Conservation (phyloP, 2,888 invertebrate genomes). For the Andrena marginata region DNA sequence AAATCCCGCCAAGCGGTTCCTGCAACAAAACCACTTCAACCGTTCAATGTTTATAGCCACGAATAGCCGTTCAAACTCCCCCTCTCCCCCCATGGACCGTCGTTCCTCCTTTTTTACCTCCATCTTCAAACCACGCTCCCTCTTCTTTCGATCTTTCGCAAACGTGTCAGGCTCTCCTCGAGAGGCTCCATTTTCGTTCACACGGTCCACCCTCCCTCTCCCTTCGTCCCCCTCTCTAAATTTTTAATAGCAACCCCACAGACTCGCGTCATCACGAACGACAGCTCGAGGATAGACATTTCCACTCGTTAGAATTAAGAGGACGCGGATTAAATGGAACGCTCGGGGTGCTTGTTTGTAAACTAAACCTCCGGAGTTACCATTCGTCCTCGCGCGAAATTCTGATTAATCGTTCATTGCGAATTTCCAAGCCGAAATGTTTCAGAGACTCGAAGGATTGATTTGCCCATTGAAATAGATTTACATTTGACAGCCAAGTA, state of each 20-base stretch:
- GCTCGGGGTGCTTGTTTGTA: constrained; percentile 5
- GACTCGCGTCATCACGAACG: constrained; percentile 11
- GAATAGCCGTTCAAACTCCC: constrained; percentile 6
- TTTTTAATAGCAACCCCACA: background rate
- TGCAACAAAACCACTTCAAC: constrained; percentile 15
- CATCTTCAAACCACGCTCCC: too few relatives aligned
- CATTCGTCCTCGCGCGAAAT: too few relatives aligned
- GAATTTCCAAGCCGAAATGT: too few relatives aligned
- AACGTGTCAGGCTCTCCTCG: constrained; percentile 4
- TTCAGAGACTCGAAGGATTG: too few relatives aligned
- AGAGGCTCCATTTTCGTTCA: background rate
- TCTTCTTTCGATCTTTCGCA: background rate
- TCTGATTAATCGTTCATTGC: too few relatives aligned
- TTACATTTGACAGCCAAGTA: background rate
- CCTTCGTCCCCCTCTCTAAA: background rate
- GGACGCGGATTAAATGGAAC: constrained; percentile 29
- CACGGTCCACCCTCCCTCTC: background rate
- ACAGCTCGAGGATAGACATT: constrained; percentile 26
- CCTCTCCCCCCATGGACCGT: constrained; percentile 5
- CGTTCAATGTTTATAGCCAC: constrained; percentile 14
- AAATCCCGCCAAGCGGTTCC: constrained; percentile 18
- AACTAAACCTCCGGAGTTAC: too few relatives aligned
- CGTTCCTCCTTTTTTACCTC: constrained; percentile 1
- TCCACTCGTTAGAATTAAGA: constrained; percentile 21
- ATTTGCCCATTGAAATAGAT: too few relatives aligned